Evolutionary conservation across 2,888 invertebrate genomes (phyloP), one percentile per base, ranked within the genome.

Genomic region (Globia sparganii): DNA sequence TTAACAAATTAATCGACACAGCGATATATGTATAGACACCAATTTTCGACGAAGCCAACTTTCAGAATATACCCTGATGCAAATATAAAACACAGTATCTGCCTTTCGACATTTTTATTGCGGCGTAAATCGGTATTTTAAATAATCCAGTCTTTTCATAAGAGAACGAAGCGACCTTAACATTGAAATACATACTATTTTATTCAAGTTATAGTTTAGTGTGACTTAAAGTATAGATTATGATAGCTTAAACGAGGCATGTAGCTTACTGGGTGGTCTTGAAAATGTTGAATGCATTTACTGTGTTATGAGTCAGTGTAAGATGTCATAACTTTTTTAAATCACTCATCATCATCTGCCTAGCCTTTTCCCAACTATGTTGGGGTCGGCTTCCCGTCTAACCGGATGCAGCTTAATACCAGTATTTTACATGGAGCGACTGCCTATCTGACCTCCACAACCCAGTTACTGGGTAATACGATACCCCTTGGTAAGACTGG

Each of bases 41-140:
- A 1, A 18, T 59, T 40, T n/a, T 18, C 37, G 2, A 40, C 5
- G n/a, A 4, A n/a, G 18, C 40, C 64, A 18, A 21, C 21, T 13
- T 43, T 43, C 28, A 28, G 11, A 43, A 18, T 13, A 6, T 25
- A 13, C 25, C 34, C 62, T 34, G 28, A 34, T 11, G 34, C 43
- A 43, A 67, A 71, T 62, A 72, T 62, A 46, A 72, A 72, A 77
- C 77, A 49, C 9, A 25, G 28, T 67, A 78, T 69, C 53, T 68
- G 34, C 84, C 31, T 28, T 78, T 74, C 21, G 89, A 83, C 86
- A 85, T 71, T 85, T 93, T 93, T 89, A 92, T 88, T 85, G 84
- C 86, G 72, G 77, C 89, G 90, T 92, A 92, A 93, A 93, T 91
- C 89, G 85, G 43, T 68, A 77, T 85, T 90, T 91, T 92, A 91